Conservation (phyloP, 2,888 invertebrate genomes). For the Clanis bilineata region DNA sequence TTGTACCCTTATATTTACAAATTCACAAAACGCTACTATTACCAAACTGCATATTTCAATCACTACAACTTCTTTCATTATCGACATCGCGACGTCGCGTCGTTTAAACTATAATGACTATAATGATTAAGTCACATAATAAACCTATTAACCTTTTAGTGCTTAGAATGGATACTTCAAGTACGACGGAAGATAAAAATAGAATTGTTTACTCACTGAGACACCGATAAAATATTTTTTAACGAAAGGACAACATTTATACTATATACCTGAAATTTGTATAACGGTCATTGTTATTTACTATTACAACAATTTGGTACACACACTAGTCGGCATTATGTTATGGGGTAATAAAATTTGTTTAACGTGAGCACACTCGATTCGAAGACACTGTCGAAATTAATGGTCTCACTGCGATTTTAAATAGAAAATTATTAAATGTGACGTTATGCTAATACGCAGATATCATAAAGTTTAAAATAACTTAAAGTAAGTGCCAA, state of each 20-base stretch:
- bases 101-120: neutral
- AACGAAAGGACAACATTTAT: neutral
- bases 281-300: too few species aligned
- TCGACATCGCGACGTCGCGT: neutral
- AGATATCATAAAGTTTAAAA: neutral
- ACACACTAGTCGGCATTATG: too few species aligned
- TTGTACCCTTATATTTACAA: too few species aligned
- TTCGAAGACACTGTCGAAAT: too few species aligned
- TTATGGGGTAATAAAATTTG: too few species aligned
- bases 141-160: constrained; percentile 3
- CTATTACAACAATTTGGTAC: too few species aligned
- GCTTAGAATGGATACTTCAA: neutral
- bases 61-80: too few species aligned
- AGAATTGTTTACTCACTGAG: neutral
- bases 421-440: too few species aligned
- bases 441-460: neutral
- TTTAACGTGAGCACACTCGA: too few species aligned
- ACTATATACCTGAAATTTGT: neutral
- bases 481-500: neutral
- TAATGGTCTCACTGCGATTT: too few species aligned
- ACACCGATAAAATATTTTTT: neutral
- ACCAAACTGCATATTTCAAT: too few species aligned
- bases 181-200: neutral
- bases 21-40: too few species aligned
- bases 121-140: constrained; percentile 25